A percentile compares a stretch with the other conserved stretches of the same genome.
Conservation (phyloP, 1,140 invertebrate species). For the Cecropterus lyciades region DNA sequence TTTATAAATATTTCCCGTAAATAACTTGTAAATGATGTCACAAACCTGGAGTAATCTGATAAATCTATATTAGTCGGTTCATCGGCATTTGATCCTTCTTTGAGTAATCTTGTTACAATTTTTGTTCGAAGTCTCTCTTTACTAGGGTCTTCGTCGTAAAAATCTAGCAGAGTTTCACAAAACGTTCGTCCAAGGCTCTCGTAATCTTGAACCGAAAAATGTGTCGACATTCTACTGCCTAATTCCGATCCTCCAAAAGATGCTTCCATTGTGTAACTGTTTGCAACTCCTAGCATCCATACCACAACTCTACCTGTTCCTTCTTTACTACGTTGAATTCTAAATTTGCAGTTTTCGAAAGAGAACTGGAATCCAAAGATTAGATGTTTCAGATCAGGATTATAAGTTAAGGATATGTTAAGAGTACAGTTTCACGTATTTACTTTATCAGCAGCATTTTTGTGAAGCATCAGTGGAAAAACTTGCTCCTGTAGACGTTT, state of each 20-base stretch:
- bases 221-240: slow-evolving; percentile 91
- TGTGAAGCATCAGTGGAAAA: slow-evolving; percentile 96
- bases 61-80: slow-evolving; percentile 93
- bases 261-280: slow-evolving; percentile 97
- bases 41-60: slow-evolving; percentile 93
- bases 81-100: slow-evolving; percentile 94
- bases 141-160: slow-evolving; percentile 93
- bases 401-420: neutral
- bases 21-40: slow-evolving; percentile 5
- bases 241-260: slow-evolving; percentile 95
- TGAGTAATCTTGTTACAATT: slow-evolving; percentile 90
- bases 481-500: slow-evolving; percentile 93
- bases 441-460: slow-evolving; percentile 96
- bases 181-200: slow-evolving; percentile 92
- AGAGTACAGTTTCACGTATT: slow-evolving; percentile 16
- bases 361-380: slow-evolving; percentile 90
- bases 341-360: slow-evolving; percentile 97
- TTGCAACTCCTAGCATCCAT: slow-evolving; percentile 96
- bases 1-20: neutral
- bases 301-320: slow-evolving; percentile 96
- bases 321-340: slow-evolving; percentile 96
- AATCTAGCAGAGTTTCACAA: slow-evolving; percentile 96
- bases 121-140: slow-evolving; percentile 93
- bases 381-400: neutral
- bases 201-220: slow-evolving; percentile 92